Evolutionary conservation across 2,888 invertebrate species (phyloP).

Genomic region (Eupithecia subumbrata): DNA sequence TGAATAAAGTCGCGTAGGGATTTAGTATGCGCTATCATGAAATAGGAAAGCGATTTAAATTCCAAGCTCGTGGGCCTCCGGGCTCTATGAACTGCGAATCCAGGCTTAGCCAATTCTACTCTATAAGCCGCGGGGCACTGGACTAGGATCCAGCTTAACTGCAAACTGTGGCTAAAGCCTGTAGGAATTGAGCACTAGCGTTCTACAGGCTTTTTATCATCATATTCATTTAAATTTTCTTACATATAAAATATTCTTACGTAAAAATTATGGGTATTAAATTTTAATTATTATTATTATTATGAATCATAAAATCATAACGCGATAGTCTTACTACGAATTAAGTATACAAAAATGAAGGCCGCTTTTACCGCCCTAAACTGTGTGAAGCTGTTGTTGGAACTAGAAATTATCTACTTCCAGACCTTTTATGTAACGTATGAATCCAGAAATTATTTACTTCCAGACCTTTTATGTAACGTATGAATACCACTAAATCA

Average conservation of each 20-base stretch:
- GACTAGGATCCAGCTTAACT: slow-evolving; percentile 1
- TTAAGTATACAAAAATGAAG: no score
- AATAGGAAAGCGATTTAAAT: slow-evolving; percentile 32
- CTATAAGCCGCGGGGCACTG: neutral
- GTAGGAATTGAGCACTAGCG: neutral
- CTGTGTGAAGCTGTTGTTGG: no score
- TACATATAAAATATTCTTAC: neutral
- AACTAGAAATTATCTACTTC: neutral
- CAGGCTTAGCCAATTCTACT: slow-evolving; percentile 22
- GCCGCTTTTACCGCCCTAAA: neutral
- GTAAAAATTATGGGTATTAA: neutral
- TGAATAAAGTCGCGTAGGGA: slow-evolving; percentile 20
- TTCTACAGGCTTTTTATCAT: neutral
- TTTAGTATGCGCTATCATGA: slow-evolving; percentile 32
- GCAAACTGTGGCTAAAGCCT: neutral
- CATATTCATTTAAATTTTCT: neutral
- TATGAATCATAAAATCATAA: neutral
- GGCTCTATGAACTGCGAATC: slow-evolving; percentile 31
- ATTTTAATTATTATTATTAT: neutral
- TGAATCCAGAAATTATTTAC: neutral
- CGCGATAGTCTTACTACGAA: no score
- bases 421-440: neutral
- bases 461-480: neutral
- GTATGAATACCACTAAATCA: neutral
- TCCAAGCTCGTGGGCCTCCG: slow-evolving; percentile 17